phyloP scores from a whole-genome alignment of 2,113 vertebrate species.

The Centropus bengalensis region DNA sequence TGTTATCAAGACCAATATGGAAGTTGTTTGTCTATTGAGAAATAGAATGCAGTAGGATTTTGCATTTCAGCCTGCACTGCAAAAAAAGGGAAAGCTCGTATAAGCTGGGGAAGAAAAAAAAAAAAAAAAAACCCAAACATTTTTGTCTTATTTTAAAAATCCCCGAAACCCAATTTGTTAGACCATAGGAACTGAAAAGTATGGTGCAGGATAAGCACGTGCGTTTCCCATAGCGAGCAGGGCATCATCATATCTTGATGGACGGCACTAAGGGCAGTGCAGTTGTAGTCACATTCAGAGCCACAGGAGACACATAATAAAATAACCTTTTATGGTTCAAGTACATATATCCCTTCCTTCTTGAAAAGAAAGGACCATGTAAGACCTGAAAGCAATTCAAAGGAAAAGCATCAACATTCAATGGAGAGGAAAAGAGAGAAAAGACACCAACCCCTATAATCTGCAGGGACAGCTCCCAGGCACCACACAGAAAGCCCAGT shows the following conservation, averaged over 20 bases:
- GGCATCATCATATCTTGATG: background rate
- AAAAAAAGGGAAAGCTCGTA: background rate
- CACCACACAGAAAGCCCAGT: no score
- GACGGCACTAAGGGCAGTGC: background rate
- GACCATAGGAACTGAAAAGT: background rate
- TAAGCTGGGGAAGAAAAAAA: background rate
- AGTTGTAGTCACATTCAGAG: background rate
- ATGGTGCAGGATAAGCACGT: background rate
- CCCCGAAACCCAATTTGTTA: background rate
- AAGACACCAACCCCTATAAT: no score
- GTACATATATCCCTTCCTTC: no score
- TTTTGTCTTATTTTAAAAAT: background rate
- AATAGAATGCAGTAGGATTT: background rate
- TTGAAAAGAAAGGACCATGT: no score
- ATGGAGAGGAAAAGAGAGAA: no score
- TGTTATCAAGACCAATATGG: constrained; percentile 18
- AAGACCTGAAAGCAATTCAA: no score
- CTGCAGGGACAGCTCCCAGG: no score
- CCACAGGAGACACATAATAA: background rate
- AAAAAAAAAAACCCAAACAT: background rate
- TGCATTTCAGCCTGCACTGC: background rate
- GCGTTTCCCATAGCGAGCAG: background rate
- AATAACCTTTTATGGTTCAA: no score
- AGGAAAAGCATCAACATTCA: no score
- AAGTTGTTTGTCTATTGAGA: constrained; percentile 3